Evolutionary conservation across 53 echinoderm and acorn worm genomes (phyloP), one percentile per base, ranked within the genome.

Genomic region (Holothuria leucospilota): DNA sequence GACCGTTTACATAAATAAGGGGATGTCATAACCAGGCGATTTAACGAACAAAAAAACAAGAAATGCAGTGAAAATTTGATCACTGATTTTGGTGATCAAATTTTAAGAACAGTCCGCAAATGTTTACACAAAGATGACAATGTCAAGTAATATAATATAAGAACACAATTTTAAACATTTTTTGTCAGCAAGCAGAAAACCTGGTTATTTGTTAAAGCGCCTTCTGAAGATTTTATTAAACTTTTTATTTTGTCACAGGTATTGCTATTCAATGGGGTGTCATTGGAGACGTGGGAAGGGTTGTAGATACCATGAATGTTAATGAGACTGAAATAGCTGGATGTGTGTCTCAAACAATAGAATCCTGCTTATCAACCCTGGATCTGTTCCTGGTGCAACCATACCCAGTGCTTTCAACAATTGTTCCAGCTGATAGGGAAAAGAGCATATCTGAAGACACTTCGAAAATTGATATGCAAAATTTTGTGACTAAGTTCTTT

Each of bases 201-300:
- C 8, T 46, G 11, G 7, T 11, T 9, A 11, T 46, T 46, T 46
- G 2, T 46, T 11, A 46, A 8, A 46, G 46, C 11, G 6, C 34
- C 1, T 46, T 0, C 46, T 9, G 8, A 46, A 46, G 11, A 8
- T 0, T 8, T 46, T 46, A 9, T 11, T 9, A 0, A 9, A 0
- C 15, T 16, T 56, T 56, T 56, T 3, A 56, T 56, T 56, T 16
- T 56, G 18, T 49, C 13, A 18, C 78, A 92, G 92, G 88, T 41
- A 24, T 90, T 28, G 90, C 93, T 30, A 83, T 93, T 25, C 93
- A 93, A 46, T 93, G 93, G 93, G 93, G 93, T 65, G 93, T 89
- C 0, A 93, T 93, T 61, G 93, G 93, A 51, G 93, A 93, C 63
- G 93, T 93, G 1, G 93, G 93, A 20, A 86, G 90, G 8, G 87